phyloP scores from a whole-genome alignment of 2,888 invertebrate genomes.

The Dexiosoma caninum region DNA sequence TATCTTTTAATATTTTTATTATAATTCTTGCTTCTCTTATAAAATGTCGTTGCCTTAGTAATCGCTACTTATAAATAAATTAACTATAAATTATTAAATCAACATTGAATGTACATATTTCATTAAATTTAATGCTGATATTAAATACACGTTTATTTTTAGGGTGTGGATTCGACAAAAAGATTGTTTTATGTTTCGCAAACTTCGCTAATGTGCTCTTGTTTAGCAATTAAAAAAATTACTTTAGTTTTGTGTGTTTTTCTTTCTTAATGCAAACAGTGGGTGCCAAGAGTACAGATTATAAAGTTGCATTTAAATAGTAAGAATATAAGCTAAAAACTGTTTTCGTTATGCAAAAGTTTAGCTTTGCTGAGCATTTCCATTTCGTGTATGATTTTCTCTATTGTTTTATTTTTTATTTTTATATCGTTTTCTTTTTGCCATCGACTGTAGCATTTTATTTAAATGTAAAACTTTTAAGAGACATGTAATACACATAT shows the following conservation, averaged over 20 bases:
- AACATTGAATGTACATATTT: constrained; percentile 6
- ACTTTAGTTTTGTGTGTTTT: background rate
- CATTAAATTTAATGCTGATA: background rate
- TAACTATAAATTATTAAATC: constrained; percentile 43
- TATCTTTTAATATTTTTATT: too few relatives aligned
- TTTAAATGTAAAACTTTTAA: constrained; percentile 30
- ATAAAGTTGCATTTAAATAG: too few relatives aligned
- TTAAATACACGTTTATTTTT: constrained; percentile 15
- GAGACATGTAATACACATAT: constrained; percentile 25
- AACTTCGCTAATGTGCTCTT: constrained; percentile 1
- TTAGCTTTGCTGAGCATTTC: too few relatives aligned
- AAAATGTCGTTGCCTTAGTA: constrained; percentile 29
- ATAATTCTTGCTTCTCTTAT: too few relatives aligned
- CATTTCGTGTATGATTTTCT: too few relatives aligned
- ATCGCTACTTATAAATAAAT: constrained; percentile 42
- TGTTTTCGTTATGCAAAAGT: too few relatives aligned
- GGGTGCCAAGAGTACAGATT: background rate
- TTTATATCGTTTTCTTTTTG: background rate
- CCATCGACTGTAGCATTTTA: background rate
- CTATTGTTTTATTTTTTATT: too few relatives aligned
- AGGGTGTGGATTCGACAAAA: constrained; percentile 54
- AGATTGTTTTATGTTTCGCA: constrained; percentile 5
- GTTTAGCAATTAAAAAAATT: constrained; percentile 28
- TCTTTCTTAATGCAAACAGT: background rate
- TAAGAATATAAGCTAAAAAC: too few relatives aligned